phyloP scores from a whole-genome alignment of 2,888 invertebrate genomes.

The Drosophila vallismaia region DNA sequence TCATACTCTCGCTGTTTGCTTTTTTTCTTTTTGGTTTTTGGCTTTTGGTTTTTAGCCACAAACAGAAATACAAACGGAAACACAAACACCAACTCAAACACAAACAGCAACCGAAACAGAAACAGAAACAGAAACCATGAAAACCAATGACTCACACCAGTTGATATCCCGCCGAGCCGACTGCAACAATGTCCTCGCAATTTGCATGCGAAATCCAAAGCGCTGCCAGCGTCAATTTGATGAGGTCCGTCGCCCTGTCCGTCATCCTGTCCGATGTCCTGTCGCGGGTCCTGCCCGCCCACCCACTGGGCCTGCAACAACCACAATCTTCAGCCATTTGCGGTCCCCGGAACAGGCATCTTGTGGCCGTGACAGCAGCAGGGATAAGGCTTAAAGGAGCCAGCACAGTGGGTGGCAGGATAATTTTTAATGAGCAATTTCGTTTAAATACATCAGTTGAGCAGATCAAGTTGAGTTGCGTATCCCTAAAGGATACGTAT shows the following conservation, averaged over 20 bases:
- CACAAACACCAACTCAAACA: conserved; percentile 14
- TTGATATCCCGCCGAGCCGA: conserved; percentile 18
- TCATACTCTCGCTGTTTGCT: conserved; percentile 32
- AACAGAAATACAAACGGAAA: conserved; percentile 27
- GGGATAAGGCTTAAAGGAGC: conserved; percentile 5
- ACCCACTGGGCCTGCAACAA: conserved; percentile 1
- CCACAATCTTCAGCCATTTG: conserved; percentile 4
- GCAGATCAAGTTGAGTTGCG: not conserved
- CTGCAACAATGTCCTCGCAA: conserved; percentile 29
- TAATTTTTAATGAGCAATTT: not conserved
- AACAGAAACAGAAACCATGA: conserved; percentile 8
- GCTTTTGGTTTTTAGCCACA: conserved; percentile 67
- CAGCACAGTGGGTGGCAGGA: conserved; percentile 12
- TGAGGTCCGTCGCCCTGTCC: conserved; percentile 37
- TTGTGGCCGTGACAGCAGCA: conserved; percentile 32
- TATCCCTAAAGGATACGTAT: too few species aligned
- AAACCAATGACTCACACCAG: not conserved
- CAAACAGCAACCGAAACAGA: conserved; percentile 4
- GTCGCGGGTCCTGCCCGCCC: not conserved
- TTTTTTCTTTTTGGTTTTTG: conserved; percentile 27
- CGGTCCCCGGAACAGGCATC: conserved; percentile 23
- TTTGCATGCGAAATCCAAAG: conserved; percentile 58
- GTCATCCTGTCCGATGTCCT: conserved; percentile 3
- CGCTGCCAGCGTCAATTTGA: conserved; percentile 49
- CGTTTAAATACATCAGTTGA: not conserved